A percentile compares a stretch with the other conserved stretches of the same genome.
phyloP scores from a whole-genome alignment of 2,888 invertebrate species.

The Muscina levida region DNA sequence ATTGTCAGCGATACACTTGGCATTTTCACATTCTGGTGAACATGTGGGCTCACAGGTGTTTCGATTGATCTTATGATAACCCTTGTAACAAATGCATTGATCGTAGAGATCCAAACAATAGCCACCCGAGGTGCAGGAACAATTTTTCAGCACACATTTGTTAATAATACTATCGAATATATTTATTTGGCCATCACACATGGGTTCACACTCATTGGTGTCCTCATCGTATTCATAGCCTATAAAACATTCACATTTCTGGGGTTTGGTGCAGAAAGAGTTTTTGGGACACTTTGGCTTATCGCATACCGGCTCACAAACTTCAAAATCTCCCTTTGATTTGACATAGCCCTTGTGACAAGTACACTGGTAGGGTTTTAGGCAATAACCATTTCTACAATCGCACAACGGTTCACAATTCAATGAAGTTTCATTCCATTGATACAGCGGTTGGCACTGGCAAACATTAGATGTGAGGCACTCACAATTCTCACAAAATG shows the following conservation, averaged over 20 bases:
- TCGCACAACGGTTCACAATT: constrained; percentile 36
- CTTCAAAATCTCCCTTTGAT: neutral
- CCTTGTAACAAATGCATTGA: constrained; percentile 49
- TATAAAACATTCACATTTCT: neutral
- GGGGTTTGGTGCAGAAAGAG: neutral
- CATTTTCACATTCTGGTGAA: constrained; percentile 38
- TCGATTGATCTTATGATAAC: constrained; percentile 23
- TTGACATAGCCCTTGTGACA: constrained; percentile 37
- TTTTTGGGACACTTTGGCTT: constrained; percentile 2
- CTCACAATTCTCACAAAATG: constrained; percentile 24
- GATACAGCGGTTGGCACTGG: constrained; percentile 32
- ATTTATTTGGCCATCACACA: constrained; percentile 22
- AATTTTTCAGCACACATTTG: constrained; percentile 47
- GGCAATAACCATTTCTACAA: constrained; percentile 45
- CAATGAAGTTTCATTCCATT: constrained; percentile 1
- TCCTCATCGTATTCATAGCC: neutral
- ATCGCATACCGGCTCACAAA: constrained; percentile 14
- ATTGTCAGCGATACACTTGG: constrained; percentile 42
- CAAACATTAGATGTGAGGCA: constrained; percentile 50
- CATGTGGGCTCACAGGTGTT: constrained; percentile 42
- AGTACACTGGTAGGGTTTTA: constrained; percentile 17
- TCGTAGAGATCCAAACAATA: constrained; percentile 43
- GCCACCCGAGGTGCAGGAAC: constrained; percentile 41
- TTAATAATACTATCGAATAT: constrained; percentile 34
- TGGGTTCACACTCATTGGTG: constrained; percentile 3